Percentiles rank a stretch among this genome's conserved stretches.
Conservation (phyloP, 1,140 invertebrate genomes). For the Monochamus saltuarius region DNA sequence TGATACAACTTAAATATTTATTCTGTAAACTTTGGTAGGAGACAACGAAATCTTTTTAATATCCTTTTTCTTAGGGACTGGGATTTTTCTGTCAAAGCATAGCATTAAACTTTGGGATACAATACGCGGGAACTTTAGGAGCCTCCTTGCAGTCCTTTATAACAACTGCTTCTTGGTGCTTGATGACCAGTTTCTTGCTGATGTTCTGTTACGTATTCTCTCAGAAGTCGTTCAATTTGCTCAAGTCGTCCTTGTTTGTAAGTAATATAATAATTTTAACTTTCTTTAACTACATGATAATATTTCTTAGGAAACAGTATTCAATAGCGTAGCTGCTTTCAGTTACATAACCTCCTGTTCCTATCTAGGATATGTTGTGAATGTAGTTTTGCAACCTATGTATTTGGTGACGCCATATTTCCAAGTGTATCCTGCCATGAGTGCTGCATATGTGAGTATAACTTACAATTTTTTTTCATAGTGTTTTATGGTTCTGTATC, state of each 20-base stretch:
- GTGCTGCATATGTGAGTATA: conserved; percentile 78
- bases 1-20: no score
- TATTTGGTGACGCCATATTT: conserved; percentile 60
- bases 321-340: conserved; percentile 71
- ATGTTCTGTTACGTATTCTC: conserved; percentile 75
- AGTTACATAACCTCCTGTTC: conserved; percentile 73
- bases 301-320: conserved; percentile 70
- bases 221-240: conserved; percentile 68
- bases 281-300: not conserved
- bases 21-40: not conserved
- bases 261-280: conserved; percentile 51
- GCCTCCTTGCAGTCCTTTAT: conserved; percentile 74
- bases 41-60: conserved; percentile 7
- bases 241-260: conserved; percentile 78
- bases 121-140: conserved; percentile 66
- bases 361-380: conserved; percentile 74
- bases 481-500: not conserved
- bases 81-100: conserved; percentile 75
- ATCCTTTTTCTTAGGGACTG: conserved; percentile 58
- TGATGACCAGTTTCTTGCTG: conserved; percentile 70
- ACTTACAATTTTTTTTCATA: not conserved
- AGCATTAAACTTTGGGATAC: conserved; percentile 70
- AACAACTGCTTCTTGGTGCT: conserved; percentile 72
- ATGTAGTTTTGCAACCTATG: conserved; percentile 68
- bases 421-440: conserved; percentile 80